Conservation (phyloP, 2,113 vertebrate species). For the Pavo muticus region DNA sequence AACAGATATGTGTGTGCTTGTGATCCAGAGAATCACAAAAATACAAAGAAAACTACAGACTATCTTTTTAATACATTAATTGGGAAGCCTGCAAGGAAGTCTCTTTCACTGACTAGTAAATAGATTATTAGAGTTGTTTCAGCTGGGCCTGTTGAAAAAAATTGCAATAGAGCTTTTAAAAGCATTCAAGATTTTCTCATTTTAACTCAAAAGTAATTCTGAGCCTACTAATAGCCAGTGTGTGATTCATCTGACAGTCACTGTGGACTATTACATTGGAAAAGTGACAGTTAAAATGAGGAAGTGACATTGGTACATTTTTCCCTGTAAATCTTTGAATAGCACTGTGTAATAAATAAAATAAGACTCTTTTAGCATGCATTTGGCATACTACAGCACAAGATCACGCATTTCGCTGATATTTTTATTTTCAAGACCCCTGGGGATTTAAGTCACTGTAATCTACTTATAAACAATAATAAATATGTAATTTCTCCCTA, state of each 20-base stretch:
- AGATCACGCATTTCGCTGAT: neutral
- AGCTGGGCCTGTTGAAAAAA: neutral
- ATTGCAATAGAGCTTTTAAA: neutral
- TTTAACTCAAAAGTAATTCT: neutral
- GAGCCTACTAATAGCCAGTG: rapidly evolving
- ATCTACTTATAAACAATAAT: neutral
- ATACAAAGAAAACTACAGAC: neutral
- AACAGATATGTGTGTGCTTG: neutral
- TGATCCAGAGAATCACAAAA: neutral
- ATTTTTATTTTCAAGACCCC: conserved; percentile 3
- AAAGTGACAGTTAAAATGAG: neutral
- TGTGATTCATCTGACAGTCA: neutral
- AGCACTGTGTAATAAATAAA: neutral
- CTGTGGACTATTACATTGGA: neutral
- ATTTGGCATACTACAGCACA: neutral
- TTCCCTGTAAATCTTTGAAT: neutral
- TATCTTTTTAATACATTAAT: neutral
- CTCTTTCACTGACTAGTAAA: neutral
- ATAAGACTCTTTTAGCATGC: neutral
- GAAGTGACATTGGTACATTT: neutral
- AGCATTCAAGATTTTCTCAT: neutral
- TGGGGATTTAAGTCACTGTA: neutral
- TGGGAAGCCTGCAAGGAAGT: neutral
- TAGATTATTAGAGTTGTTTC: neutral
- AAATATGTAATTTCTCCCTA: neutral